Evolutionary conservation across 1,140 invertebrate genomes (phyloP).

Genomic region (Maconellicoccus hirsutus): DNA sequence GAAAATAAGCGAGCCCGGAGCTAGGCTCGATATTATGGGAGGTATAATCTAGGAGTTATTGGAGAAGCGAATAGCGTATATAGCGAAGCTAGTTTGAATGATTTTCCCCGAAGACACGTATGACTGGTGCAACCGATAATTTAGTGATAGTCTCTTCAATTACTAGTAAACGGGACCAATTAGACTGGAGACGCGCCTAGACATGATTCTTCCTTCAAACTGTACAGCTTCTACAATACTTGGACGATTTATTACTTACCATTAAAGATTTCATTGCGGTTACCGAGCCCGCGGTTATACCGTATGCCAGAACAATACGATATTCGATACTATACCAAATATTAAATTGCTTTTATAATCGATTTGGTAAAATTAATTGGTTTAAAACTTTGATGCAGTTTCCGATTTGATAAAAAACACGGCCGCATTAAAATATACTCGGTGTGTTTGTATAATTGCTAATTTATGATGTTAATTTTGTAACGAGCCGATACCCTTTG

Average conservation of each 20-base stretch:
- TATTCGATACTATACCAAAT: not conserved
- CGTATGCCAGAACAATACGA: not conserved
- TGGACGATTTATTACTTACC: constrained; percentile 3
- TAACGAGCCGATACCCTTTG: no score
- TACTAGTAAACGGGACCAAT: constrained; percentile 7
- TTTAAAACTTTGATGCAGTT: not conserved
- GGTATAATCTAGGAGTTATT: not conserved
- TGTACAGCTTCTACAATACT: not conserved
- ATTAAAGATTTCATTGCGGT: constrained; percentile 9
- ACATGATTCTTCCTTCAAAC: constrained; percentile 8
- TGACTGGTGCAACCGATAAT: constrained; percentile 1
- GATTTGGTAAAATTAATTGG: not conserved
- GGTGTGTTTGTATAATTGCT: not conserved
- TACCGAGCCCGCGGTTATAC: not conserved
- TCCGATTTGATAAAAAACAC: not conserved
- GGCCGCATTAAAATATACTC: not conserved
- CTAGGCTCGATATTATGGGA: constrained; percentile 1
- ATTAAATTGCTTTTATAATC: not conserved
- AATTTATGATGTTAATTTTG: not conserved
- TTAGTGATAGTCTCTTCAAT: constrained; percentile 9
- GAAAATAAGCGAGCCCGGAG: constrained; percentile 2
- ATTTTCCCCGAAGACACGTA: not conserved
- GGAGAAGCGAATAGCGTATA: not conserved
- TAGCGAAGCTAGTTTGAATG: not conserved
- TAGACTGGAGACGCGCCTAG: not conserved